Conservation (phyloP, 2,797 vertebrate species). For the Hydrophis major region DNA sequence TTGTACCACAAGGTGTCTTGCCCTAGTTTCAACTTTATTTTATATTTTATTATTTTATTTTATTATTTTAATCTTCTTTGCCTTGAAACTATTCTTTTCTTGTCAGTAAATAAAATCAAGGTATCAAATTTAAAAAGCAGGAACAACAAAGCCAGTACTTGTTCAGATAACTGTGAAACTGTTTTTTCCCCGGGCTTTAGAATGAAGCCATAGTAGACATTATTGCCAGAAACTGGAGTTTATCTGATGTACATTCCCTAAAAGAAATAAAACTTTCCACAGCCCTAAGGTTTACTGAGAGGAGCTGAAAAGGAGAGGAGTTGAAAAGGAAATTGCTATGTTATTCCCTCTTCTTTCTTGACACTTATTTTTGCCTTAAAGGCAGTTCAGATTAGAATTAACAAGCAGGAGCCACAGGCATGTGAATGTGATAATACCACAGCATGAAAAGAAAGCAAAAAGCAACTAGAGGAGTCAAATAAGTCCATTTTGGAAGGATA, state of each 20-base stretch:
- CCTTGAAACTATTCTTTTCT: neutral
- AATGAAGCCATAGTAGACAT: neutral
- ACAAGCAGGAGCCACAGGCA: slow-evolving; percentile 17
- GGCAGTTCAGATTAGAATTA: slow-evolving; percentile 22
- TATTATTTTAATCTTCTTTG: neutral
- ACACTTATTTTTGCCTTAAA: neutral
- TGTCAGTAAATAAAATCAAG: neutral
- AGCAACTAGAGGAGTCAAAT: slow-evolving; percentile 1
- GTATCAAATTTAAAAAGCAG: slow-evolving; percentile 26
- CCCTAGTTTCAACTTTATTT: neutral
- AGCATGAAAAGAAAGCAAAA: slow-evolving; percentile 11
- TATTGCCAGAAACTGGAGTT: slow-evolving; percentile 13
- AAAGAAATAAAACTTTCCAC: slow-evolving; percentile 27
- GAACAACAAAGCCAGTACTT: slow-evolving; percentile 9
- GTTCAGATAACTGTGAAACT: slow-evolving; percentile 17
- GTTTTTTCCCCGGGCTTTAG: slow-evolving; percentile 10
- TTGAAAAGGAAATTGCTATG: neutral
- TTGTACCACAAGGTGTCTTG: neutral
- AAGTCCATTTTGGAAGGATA: neutral
- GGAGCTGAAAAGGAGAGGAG: neutral
- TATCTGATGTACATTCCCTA: neutral
- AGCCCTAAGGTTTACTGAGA: slow-evolving; percentile 7
- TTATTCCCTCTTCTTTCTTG: slow-evolving; percentile 6
- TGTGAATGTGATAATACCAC: neutral
- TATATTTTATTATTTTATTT: slow-evolving; percentile 17